phyloP scores from a whole-genome alignment of 2,113 vertebrate genomes.

The Otocyon megalotis region DNA sequence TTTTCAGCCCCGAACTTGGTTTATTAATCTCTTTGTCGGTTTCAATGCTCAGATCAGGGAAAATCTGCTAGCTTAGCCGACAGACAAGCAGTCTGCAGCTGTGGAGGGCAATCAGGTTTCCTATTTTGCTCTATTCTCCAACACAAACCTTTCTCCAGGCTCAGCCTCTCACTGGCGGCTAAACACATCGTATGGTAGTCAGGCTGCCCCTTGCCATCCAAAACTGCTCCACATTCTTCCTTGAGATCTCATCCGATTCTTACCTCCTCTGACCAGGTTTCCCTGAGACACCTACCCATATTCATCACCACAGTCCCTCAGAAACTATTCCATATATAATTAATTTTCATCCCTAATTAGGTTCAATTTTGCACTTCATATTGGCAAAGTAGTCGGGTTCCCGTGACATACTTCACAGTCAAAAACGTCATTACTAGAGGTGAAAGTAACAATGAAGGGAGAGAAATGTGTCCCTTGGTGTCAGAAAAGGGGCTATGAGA shows the following conservation, averaged over 20 bases:
- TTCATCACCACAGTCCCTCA: not conserved
- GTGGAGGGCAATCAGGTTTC: not conserved
- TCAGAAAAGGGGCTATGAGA: not conserved
- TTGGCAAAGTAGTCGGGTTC: slow-evolving; percentile 6
- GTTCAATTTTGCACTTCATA: not conserved
- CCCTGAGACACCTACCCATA: not conserved
- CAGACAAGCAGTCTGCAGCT: slow-evolving; percentile 27
- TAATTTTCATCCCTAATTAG: slow-evolving; percentile 59
- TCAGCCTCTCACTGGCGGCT: not conserved
- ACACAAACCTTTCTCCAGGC: not conserved
- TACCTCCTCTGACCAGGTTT: not conserved
- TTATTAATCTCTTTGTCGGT: slow-evolving; percentile 70
- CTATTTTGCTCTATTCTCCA: not conserved
- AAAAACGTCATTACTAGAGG: not conserved
- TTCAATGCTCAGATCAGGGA: slow-evolving; percentile 34
- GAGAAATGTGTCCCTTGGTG: not conserved
- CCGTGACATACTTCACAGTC: not conserved
- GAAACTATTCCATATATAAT: slow-evolving; percentile 53
- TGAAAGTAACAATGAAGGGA: not conserved
- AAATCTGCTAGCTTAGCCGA: slow-evolving; percentile 32
- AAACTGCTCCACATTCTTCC: not conserved
- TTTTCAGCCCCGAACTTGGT: not conserved
- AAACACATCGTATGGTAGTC: accelerated
- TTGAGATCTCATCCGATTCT: not conserved
- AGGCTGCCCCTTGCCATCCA: not conserved